Evolutionary conservation across 2,888 invertebrate species (phyloP), one percentile per base, ranked within the genome.

Genomic region (Nymphalis polychloros): DNA sequence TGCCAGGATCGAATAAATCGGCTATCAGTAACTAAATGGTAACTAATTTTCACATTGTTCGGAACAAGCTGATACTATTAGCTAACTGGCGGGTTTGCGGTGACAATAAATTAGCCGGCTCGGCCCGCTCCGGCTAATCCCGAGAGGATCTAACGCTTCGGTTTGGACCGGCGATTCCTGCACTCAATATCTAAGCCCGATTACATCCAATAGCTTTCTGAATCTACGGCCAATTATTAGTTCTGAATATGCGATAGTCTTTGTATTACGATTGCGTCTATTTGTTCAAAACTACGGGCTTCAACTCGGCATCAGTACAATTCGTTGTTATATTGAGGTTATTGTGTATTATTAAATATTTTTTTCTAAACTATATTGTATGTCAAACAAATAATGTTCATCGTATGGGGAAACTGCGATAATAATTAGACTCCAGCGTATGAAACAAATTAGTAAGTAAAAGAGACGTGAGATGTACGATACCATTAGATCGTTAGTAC

Each of bases 11-110:
- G 60, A 68, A 68, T 68, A 68, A 68, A 68, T 68, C 68, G 68
- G 49, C 68, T 60, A 68, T 68, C 68, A 64, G 68, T 68, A 66
- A 66, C 55, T 67, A 67, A 67, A 62, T 53, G 67, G 67, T 62
- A 67, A 67, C 62, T 69, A 66, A 69, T 69, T 69, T 66, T 66
- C 69, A 66, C 69, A 66, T 66, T 66, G 69, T 69, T 66, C 59
- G 52, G 52, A 62, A 68, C 66, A 65, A 66, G 65, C 69, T 50
- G 69, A 52, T 49, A 59, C 66, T 61, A 63, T 63, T 69, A 69
- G 66, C 66, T 63, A 65, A 68, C 64, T 68, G 64, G 68, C 64
- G 63, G 63, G 68, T 68, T 67, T 68, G 68, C 49, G 68, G 68
- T 53, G 64, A 68, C 68, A 64, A 68, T 68, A 68, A 68, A 68